A percentile compares a stretch with the other conserved stretches of the same genome.
Conservation (phyloP, 2,113 vertebrate genomes). For the Lucifuga dentata region DNA sequence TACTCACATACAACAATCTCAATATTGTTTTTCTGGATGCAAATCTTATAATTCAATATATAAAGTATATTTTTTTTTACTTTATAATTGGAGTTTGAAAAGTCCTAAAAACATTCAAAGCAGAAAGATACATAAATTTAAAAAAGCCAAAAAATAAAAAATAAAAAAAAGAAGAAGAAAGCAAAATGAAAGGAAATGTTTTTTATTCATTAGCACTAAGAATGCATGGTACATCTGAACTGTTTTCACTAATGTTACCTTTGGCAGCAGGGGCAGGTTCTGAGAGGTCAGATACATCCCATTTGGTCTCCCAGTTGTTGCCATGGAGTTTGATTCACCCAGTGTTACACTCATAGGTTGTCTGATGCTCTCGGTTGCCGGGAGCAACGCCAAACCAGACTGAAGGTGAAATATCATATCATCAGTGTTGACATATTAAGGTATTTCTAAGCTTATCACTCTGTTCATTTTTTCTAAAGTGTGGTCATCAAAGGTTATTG, state of each 20-base stretch:
- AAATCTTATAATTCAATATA: not conserved
- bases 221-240: constrained; percentile 10
- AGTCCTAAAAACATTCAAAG: constrained; percentile 1
- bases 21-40: not conserved
- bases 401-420: constrained; percentile 58
- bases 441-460: constrained; percentile 34
- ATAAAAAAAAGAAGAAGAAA: no score
- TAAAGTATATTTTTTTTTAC: not conserved
- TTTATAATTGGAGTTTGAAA: constrained; percentile 11
- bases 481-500: not conserved
- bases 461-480: constrained; percentile 26
- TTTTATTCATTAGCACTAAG: constrained; percentile 4
- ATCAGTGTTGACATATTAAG: constrained; percentile 30
- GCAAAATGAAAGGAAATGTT: not conserved
- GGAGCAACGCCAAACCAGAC: constrained; percentile 80
- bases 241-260: constrained; percentile 70
- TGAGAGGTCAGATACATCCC: constrained; percentile 81
- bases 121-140: constrained; percentile 7
- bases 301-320: constrained; percentile 80
- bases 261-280: constrained; percentile 82
- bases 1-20: no score
- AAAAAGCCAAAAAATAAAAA: constrained; percentile 12
- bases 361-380: constrained; percentile 81
- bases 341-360: constrained; percentile 73
- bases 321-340: constrained; percentile 79